Conservation (phyloP, 1,140 invertebrate genomes). For the Brachionus sp. region DNA sequence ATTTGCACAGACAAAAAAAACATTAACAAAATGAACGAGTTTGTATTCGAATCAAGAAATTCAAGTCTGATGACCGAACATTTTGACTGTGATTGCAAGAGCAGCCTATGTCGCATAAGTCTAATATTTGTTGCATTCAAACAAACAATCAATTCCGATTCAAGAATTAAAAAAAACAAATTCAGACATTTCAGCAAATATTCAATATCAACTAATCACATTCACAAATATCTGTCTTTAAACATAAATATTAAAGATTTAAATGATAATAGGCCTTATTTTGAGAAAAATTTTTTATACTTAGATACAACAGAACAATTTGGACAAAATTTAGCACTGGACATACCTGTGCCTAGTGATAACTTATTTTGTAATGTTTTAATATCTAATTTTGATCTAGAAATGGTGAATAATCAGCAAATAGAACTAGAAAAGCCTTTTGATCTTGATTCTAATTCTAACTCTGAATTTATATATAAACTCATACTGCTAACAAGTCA, state of each 20-base stretch:
- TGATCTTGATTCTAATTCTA: background rate
- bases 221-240: background rate
- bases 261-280: constrained; percentile 21
- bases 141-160: background rate
- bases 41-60: background rate
- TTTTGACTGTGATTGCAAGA: background rate
- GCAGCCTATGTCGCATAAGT: background rate
- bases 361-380: background rate
- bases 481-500: background rate
- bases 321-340: background rate
- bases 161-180: constrained; percentile 11
- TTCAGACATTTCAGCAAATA: background rate
- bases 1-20: background rate
- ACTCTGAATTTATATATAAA: background rate
- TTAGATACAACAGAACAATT: background rate
- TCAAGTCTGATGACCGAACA: background rate
- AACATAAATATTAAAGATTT: background rate
- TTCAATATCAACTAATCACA: background rate
- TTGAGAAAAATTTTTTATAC: constrained; percentile 9
- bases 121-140: constrained; percentile 20
- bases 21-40: background rate
- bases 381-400: background rate
- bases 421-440: background rate
- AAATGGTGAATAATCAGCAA: background rate
- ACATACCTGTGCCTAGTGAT: background rate